Base-by-base conservation (phyloP, 2,888 invertebrate species). In the Anodontia alba region DNA sequence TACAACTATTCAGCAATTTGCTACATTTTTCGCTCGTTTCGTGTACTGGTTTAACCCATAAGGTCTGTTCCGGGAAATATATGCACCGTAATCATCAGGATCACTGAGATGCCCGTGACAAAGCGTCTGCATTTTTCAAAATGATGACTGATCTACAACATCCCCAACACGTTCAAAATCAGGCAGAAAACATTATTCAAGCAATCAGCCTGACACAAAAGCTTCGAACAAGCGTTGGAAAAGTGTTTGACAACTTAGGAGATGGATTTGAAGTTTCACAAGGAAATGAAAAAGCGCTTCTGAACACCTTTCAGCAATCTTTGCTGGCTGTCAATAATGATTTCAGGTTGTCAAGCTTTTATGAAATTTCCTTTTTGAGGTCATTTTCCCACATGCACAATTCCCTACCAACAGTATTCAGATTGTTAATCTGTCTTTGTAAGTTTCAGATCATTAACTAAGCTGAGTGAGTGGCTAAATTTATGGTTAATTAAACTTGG, bases 311-410 rank as follows among this genome's bases (percentile, higher is more conserved):
- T 43, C 98, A 98, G 93, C 97, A 97, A 88, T 96, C 97, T 49
- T 95, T 98, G 20, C 96, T 96, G 81, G 96, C 96, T 78, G 97
- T 98, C 0, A 97, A 97, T 90, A 96, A 96, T 70, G 97, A 98
- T 93, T 95, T 98, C 86, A 96, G 96, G 97, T 96, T 20, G n/a
- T n/a, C n/a, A n/a, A n/a, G n/a, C n/a, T n/a, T n/a, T n/a, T 51
- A n/a, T 17, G 7, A n/a, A n/a, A n/a, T 43, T 43, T 92, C 43
- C n/a, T n/a, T n/a, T n/a, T n/a, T n/a, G n/a, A n/a, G n/a, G n/a
- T n/a, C n/a, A n/a, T n/a, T 46, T 54, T 17, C n/a, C 43, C 23
- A 73, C n/a, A 73, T 54, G 31, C 38, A 38, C 33, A 73, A 73
- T 57, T 51, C 36, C 31, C n/a, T n/a, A n/a, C n/a, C n/a, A n/a